Conservation (phyloP, 2,888 invertebrate genomes). For the Chalcis sispes region DNA sequence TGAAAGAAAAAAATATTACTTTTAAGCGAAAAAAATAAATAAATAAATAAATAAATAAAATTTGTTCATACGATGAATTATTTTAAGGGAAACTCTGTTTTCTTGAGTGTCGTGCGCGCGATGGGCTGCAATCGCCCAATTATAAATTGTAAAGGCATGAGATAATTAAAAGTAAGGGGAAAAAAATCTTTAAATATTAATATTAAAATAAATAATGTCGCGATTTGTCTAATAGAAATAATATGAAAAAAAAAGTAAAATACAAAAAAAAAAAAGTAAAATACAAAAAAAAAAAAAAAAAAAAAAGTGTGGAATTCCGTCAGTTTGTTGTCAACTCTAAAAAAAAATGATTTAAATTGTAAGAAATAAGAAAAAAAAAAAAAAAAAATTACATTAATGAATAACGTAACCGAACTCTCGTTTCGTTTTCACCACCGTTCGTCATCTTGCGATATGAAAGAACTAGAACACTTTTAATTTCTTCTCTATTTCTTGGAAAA, state of each 20-base stretch:
- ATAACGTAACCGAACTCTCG: constrained; percentile 15
- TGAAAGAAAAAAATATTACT: constrained; percentile 4
- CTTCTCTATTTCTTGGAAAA: constrained; percentile 62
- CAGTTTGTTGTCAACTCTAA: constrained; percentile 23
- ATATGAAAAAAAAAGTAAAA: constrained; percentile 14
- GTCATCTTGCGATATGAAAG: constrained; percentile 28
- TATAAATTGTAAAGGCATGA: constrained; percentile 45
- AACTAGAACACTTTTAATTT: constrained; percentile 48
- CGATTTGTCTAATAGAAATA: constrained; percentile 30
- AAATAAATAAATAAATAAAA: background rate
- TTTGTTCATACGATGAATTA: constrained; percentile 33
- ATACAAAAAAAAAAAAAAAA: constrained; percentile 26
- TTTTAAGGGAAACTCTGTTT: constrained; percentile 52
- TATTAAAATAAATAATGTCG: constrained; percentile 27
- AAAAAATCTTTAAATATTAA: constrained; percentile 33
- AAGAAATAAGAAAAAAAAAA: background rate
- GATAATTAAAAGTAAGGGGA: constrained; percentile 9
- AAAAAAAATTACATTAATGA: no score
- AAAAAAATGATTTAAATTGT: constrained; percentile 8
- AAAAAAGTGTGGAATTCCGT: constrained; percentile 29
- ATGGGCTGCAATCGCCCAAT: constrained; percentile 14
- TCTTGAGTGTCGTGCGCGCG: constrained; percentile 28
- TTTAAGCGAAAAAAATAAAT: constrained; percentile 27
- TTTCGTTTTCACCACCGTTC: constrained; percentile 33
- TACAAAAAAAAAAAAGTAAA: constrained; percentile 18